Conservation (phyloP, 2,797 vertebrate genomes). For the Epinephelus coioides region DNA sequence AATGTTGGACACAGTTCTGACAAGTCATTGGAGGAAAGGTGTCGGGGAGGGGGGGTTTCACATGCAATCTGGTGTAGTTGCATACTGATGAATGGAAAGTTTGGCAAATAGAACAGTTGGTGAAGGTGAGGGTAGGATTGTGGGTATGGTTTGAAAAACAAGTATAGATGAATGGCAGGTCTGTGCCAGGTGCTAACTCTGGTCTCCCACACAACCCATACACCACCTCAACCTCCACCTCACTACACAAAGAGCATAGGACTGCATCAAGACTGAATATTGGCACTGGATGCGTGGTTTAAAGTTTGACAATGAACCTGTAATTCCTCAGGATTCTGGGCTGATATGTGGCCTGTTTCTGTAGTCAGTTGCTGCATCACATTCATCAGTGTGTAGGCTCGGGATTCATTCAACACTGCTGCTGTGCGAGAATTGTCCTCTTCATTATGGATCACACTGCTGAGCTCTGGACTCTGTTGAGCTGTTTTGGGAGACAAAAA, state of each 20-base stretch:
- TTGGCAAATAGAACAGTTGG: not conserved
- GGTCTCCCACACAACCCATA: no score
- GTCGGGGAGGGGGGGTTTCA: not conserved
- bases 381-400: not conserved
- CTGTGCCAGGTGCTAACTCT: not conserved
- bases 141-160: not conserved
- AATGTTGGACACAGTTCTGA: no score
- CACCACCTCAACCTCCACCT: not conserved
- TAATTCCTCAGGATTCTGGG: not conserved
- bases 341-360: not conserved
- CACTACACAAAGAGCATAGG: not conserved
- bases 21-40: not conserved
- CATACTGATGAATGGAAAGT: no score
- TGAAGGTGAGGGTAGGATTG: not conserved
- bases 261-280: not conserved
- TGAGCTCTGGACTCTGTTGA: slow-evolving; percentile 37
- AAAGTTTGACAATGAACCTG: not conserved
- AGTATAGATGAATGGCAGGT: not conserved
- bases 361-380: not conserved
- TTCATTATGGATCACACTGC: slow-evolving; percentile 28
- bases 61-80: not conserved
- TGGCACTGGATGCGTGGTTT: not conserved
- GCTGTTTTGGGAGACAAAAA: slow-evolving; percentile 46
- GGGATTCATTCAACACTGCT: slow-evolving; percentile 15
- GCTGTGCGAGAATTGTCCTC: slow-evolving; percentile 35